Base-by-base conservation (phyloP, 2,888 invertebrate genomes). In the Germaria angustata region DNA sequence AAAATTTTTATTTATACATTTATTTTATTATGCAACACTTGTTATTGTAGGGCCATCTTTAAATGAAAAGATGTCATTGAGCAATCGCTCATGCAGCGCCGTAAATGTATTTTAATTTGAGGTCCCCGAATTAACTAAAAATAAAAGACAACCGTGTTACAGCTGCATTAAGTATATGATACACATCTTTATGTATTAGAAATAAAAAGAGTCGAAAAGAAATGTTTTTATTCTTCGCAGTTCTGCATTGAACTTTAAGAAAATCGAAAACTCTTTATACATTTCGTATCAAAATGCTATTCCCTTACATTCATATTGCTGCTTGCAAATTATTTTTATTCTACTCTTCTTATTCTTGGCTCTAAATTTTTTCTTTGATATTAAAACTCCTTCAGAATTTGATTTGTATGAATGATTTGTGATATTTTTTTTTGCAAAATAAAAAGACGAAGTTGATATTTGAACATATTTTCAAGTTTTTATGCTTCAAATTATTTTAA, bases 21-120 rank as follows among this genome's bases (percentile, higher is more conserved):
- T 65, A 34, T 55, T 80, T 68, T 76, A 71, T 71, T 71, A 81
- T 81, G 80, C 80, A 76, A 76, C 80, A 71, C 76, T 81, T 81
- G 80, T 59, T 76, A 46, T 71, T 63, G 49, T 63, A 79, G 80
- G 63, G 22, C 51, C 73, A 66, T 46, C 17, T 57, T 68, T 32
- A 57, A 66, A 57, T 49, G 20, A 28, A 24, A 59, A 15, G 28
- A 57, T 49, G 39, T 49, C 57, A 72, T 44, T 34, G 36, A 24
- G 13, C 15, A 59, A 5, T 39, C 24, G 24, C 28, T 2, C 17
- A 4, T 1, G 2, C 59, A 59, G 71, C 0, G 0, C 8, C 17
- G 15, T 71, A 46, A 71, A 59, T 36, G 13, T 22, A 36, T 57
- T 20, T 0, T 15, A 32, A 20, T 11, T n/a, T 2, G n/a, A 53